phyloP scores from a whole-genome alignment of 2,113 vertebrate genomes.

The Hemiprocne comata region DNA sequence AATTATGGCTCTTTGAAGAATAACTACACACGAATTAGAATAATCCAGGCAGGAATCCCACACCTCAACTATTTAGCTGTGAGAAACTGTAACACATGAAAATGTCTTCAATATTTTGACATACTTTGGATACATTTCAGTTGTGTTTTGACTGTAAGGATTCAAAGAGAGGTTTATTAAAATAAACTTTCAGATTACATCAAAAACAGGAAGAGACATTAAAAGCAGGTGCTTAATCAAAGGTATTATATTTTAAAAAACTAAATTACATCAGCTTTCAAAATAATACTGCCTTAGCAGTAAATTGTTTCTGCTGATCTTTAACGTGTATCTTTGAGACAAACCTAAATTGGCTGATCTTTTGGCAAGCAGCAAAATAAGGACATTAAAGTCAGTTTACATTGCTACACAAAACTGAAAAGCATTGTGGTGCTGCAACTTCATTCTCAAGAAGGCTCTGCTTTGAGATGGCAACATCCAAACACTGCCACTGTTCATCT shows the following conservation, averaged over 20 bases:
- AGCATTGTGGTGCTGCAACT: neutral
- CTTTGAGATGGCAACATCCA: neutral
- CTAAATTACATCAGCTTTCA: neutral
- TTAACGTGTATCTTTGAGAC: neutral
- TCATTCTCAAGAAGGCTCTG: neutral
- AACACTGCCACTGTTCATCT: neutral
- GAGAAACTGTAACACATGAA: neutral
- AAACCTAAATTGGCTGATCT: neutral
- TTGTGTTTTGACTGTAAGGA: neutral
- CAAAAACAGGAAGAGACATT: constrained; percentile 10
- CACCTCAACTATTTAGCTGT: neutral
- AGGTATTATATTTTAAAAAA: neutral
- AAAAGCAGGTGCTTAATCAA: neutral
- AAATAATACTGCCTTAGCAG: neutral
- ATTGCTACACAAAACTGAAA: neutral
- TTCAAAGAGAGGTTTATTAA: neutral
- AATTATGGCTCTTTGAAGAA: neutral
- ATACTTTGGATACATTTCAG: neutral
- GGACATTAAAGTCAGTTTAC: neutral
- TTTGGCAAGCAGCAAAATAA: neutral
- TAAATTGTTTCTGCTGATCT: neutral
- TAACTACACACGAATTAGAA: neutral
- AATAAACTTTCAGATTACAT: constrained; percentile 23
- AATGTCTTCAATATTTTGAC: neutral
- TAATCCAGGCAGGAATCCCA: neutral